Percentiles rank a stretch among this genome's conserved stretches.
These are phyloP conservation scores for Steinernema khuongi DNA, from an alignment of 1,140 invertebrate species.

Conservation along the genomic window DNA sequence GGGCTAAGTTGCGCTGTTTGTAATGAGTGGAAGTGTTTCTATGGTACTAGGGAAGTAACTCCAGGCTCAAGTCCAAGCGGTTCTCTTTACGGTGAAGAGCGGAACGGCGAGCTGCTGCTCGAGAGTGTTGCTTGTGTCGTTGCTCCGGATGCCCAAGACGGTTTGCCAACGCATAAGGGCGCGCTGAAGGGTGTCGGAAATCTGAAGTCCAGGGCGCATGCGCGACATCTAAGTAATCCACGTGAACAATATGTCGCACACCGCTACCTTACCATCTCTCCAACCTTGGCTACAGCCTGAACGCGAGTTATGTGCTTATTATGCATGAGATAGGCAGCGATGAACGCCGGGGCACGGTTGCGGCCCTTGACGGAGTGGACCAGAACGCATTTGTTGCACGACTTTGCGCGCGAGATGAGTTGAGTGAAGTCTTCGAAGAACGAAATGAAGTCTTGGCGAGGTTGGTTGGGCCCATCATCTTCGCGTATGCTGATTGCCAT, in stretches of 20 bases:
- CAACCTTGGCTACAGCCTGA: slow-evolving; percentile 43
- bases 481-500: background rate
- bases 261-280: slow-evolving; percentile 32
- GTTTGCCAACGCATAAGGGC: slow-evolving; percentile 52
- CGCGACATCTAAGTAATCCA: slow-evolving; percentile 40
- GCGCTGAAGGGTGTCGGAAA: slow-evolving; percentile 49
- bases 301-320: slow-evolving; percentile 39
- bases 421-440: slow-evolving; percentile 49
- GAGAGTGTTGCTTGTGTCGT: slow-evolving; percentile 25
- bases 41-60: no score
- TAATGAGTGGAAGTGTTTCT: no score
- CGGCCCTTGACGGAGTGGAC: slow-evolving; percentile 48
- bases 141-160: slow-evolving; percentile 39
- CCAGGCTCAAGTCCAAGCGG: slow-evolving; percentile 37
- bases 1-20: no score
- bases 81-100: slow-evolving; percentile 32
- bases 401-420: slow-evolving; percentile 43
- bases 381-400: slow-evolving; percentile 42
- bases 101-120: slow-evolving; percentile 28
- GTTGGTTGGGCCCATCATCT: background rate
- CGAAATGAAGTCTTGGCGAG: slow-evolving; percentile 65
- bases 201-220: slow-evolving; percentile 41
- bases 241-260: background rate
- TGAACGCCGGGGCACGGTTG: slow-evolving; percentile 46
- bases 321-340: slow-evolving; percentile 47